Percentiles rank a stretch among this genome's conserved stretches.
Evolutionary conservation across 2,113 vertebrate genomes (phyloP).

Genomic region (Corynorhinus townsendii): DNA sequence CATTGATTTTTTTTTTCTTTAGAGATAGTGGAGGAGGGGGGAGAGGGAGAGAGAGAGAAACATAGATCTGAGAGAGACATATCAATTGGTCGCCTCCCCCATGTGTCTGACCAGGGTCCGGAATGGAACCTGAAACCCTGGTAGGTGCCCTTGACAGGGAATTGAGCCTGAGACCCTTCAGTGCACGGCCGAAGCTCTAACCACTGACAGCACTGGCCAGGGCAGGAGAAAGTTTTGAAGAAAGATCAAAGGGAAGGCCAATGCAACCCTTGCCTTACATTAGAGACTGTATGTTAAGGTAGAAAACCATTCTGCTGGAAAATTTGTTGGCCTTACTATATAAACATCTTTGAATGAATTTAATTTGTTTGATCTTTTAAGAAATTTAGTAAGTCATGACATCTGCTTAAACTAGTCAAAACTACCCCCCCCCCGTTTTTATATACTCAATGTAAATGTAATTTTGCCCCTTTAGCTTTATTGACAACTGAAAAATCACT

Average conservation of each 20-base stretch:
- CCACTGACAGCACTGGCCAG: neutral
- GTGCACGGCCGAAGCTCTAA: neutral
- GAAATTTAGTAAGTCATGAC: conserved; percentile 9
- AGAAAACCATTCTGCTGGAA: neutral
- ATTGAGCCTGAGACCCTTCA: too few species aligned
- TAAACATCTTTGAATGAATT: neutral
- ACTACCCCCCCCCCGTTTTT: neutral
- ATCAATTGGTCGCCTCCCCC: neutral
- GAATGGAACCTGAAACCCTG: too few species aligned
- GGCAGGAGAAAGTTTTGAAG: conserved; percentile 20
- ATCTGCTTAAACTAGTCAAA: neutral
- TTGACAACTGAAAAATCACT: conserved; percentile 32
- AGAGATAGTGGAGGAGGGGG: neutral
- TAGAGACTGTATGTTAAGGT: neutral
- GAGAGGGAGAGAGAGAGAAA: neutral
- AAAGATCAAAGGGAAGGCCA: neutral
- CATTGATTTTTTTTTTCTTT: neutral
- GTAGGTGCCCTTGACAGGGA: neutral
- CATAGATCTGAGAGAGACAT: neutral
- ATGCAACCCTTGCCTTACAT: neutral
- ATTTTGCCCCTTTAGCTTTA: conserved; percentile 17
- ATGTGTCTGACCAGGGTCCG: too few species aligned
- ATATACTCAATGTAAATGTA: neutral
- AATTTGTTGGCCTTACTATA: neutral
- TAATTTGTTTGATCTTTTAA: neutral